phyloP scores from a whole-genome alignment of 2,797 vertebrate species.

The Pteropus rufus region DNA sequence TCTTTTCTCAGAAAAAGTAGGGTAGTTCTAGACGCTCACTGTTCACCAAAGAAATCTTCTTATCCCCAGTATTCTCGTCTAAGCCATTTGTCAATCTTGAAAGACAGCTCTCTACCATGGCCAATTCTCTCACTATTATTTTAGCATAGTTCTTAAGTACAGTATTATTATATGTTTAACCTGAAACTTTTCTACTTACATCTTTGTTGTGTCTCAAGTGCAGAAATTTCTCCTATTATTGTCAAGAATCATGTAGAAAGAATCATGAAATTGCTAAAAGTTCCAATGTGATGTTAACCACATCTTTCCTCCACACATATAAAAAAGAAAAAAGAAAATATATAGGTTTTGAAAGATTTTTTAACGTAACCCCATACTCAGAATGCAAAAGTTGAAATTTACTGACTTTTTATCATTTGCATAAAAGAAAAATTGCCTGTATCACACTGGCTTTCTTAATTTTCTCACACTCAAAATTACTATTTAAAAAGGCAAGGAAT shows the following conservation, averaged over 20 bases:
- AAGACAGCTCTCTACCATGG: background rate
- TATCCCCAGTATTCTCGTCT: background rate
- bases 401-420: background rate
- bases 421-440: slow-evolving; percentile 39
- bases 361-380: background rate
- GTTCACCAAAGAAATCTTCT: background rate
- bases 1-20: background rate
- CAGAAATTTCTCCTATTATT: background rate
- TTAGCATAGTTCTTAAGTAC: background rate
- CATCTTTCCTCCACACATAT: background rate
- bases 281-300: background rate
- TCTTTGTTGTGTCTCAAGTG: background rate
- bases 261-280: background rate
- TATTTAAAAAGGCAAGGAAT: slow-evolving; percentile 33
- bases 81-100: background rate
- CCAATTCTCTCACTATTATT: background rate
- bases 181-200: background rate
- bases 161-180: background rate
- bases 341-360: background rate
- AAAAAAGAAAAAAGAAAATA: background rate
- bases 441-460: slow-evolving; percentile 44
- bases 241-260: slow-evolving; percentile 15
- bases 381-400: slow-evolving; percentile 51
- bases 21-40: background rate
- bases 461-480: slow-evolving; percentile 58